Evolutionary conservation across 2,888 invertebrate genomes (phyloP).

Genomic region (Bruchidius siliquastri): DNA sequence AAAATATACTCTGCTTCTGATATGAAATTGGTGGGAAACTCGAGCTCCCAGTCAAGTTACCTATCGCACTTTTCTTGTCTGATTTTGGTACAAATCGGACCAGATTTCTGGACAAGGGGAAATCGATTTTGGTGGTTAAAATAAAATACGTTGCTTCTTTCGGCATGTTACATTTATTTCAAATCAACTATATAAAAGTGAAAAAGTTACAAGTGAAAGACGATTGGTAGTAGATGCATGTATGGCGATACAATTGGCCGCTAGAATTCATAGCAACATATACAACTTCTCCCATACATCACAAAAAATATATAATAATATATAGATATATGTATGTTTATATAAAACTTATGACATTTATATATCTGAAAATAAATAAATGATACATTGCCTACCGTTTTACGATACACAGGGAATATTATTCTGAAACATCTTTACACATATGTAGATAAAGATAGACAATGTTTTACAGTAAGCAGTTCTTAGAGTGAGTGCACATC

Average conservation of each 20-base stretch:
- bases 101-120: neutral
- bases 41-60: too few relatives aligned
- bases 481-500: conserved; percentile 42
- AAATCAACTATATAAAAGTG: conserved; percentile 49
- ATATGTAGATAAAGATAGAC: neutral
- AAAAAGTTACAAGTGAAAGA: conserved; percentile 48
- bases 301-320: conserved; percentile 44
- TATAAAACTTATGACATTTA: conserved; percentile 47
- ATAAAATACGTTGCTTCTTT: conserved; percentile 30
- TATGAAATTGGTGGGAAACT: too few relatives aligned
- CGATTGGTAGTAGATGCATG: conserved; percentile 46
- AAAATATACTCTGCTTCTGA: too few relatives aligned
- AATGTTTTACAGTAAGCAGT: conserved; percentile 36
- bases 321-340: conserved; percentile 35
- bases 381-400: conserved; percentile 1
- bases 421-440: neutral
- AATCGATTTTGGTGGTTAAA: conserved; percentile 7
- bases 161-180: conserved; percentile 49
- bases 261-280: conserved; percentile 19
- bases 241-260: conserved; percentile 33
- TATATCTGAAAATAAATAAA: conserved; percentile 32
- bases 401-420: neutral
- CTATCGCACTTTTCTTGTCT: too few relatives aligned
- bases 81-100: too few relatives aligned
- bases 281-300: conserved; percentile 40